phyloP scores from a whole-genome alignment of 1,140 invertebrate genomes.

The Ceratosolen solmsi region DNA sequence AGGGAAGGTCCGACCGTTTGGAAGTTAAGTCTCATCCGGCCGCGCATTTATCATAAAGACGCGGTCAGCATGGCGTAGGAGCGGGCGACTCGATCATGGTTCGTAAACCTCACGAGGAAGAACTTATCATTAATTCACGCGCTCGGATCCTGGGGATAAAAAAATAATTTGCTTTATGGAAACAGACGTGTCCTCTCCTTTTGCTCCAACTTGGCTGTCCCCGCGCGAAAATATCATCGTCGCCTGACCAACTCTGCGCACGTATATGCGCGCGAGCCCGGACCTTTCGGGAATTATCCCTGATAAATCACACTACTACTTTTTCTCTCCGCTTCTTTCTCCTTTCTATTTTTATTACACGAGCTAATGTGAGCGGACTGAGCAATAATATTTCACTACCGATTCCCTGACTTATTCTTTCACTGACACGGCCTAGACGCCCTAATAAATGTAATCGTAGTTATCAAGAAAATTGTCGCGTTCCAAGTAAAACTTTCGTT shows the following conservation, averaged over 20 bases:
- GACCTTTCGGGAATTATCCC: conserved; percentile 40
- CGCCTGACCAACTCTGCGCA: conserved; percentile 30
- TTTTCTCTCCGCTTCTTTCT: conserved; percentile 10
- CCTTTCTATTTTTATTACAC: not conserved
- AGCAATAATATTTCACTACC: not conserved
- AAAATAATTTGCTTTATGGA: conserved; percentile 71
- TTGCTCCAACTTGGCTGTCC: not conserved
- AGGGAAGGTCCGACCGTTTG: not conserved
- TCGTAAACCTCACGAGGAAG: not conserved
- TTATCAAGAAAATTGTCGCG: no score
- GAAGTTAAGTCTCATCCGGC: not conserved
- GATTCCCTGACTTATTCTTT: not conserved
- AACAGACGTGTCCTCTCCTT: conserved; percentile 64
- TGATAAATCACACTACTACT: conserved; percentile 41
- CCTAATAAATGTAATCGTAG: no score
- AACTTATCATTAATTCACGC: conserved; percentile 68
- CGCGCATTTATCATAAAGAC: conserved; percentile 51
- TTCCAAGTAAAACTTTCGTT: no score
- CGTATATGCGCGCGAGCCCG: not conserved
- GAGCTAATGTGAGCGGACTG: not conserved
- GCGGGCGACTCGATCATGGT: not conserved
- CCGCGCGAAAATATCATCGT: conserved; percentile 39
- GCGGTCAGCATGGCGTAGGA: conserved; percentile 32
- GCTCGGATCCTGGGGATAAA: conserved; percentile 66
- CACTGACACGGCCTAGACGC: no score